Conservation (phyloP, 2,888 invertebrate genomes). For the Campoletis raptor region DNA sequence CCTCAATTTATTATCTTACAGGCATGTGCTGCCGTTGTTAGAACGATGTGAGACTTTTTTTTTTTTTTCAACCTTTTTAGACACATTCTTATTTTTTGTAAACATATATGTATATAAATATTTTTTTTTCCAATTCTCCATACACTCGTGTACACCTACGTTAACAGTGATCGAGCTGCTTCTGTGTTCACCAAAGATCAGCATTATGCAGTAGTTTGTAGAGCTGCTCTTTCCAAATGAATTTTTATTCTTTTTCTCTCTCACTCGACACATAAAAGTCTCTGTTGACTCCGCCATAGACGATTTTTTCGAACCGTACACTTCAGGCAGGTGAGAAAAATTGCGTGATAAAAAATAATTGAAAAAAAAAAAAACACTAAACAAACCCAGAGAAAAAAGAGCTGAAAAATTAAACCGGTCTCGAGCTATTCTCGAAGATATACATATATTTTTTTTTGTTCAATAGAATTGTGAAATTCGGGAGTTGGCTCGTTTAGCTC, state of each 20-base stretch:
- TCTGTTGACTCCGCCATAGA: constrained; percentile 9
- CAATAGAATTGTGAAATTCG: constrained; percentile 38
- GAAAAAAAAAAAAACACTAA: neutral
- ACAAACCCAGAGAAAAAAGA: neutral
- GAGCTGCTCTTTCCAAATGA: constrained; percentile 1
- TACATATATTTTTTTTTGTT: neutral
- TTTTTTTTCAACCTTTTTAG: constrained; percentile 1
- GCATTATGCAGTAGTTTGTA: constrained; percentile 10
- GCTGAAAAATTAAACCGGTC: constrained; percentile 12
- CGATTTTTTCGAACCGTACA: constrained; percentile 23
- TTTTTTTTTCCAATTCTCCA: neutral
- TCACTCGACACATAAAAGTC: constrained; percentile 14
- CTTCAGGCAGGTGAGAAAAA: constrained; percentile 17
- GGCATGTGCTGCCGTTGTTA: constrained; percentile 65
- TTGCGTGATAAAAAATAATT: neutral
- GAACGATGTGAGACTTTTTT: neutral
- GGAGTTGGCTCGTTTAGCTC: constrained; percentile 31
- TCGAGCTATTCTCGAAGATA: neutral
- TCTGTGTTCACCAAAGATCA: constrained; percentile 36
- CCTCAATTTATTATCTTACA: constrained; percentile 83
- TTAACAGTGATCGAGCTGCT: constrained; percentile 43
- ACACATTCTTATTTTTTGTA: neutral
- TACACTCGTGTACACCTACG: neutral
- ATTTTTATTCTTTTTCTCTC: constrained; percentile 4
- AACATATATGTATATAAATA: neutral